These are phyloP conservation scores for Argyrosomus japonicus DNA, from an alignment of 2,113 vertebrate genomes.

Conservation along the genomic window DNA sequence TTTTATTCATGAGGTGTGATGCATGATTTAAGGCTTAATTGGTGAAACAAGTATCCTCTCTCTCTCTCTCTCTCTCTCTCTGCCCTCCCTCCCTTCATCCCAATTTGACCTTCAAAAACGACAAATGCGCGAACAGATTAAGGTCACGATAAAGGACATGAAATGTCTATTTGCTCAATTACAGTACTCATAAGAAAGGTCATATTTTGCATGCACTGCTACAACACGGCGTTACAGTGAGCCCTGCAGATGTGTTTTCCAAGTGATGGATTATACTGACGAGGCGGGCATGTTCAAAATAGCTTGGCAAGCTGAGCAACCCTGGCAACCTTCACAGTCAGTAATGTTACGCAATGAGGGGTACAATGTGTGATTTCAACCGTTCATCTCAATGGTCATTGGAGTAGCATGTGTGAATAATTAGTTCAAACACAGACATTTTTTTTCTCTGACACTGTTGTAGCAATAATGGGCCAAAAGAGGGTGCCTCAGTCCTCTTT, in stretches of 20 bases:
- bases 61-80: neutral
- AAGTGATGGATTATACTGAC: constrained; percentile 6
- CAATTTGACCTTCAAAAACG: constrained; percentile 49
- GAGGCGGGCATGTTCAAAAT: neutral
- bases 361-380: constrained; percentile 4
- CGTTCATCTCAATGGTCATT: neutral
- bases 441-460: neutral
- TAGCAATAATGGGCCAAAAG: neutral
- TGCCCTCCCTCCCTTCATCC: neutral
- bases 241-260: constrained; percentile 19
- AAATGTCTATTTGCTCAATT: constrained; percentile 36
- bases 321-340: neutral
- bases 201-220: constrained; percentile 24
- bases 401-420: constrained; percentile 19
- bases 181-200: constrained; percentile 43
- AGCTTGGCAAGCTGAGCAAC: neutral
- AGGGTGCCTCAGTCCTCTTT: neutral
- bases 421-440: constrained; percentile 1
- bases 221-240: neutral
- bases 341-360: neutral
- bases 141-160: constrained; percentile 50
- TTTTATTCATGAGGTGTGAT: constrained; percentile 37
- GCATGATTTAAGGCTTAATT: constrained; percentile 55
- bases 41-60: constrained; percentile 17
- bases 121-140: constrained; percentile 30